Base-by-base conservation (phyloP, 2,888 invertebrate species). In the Eueremaeus valkanovi region DNA sequence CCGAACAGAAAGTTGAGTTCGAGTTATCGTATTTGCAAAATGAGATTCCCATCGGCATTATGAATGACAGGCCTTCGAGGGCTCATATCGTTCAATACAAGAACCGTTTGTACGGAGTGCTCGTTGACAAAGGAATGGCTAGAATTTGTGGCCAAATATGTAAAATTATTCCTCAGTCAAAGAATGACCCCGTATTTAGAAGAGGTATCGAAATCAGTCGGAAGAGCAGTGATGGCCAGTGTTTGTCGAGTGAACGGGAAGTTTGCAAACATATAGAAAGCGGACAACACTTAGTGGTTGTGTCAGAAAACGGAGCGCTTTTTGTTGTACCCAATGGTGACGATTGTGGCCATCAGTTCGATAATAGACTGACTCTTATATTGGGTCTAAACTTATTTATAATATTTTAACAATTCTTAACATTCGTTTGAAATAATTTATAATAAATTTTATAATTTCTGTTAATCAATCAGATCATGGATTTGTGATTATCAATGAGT, bases 241-340 rank as follows among this genome's bases (percentile, higher is more conserved):
- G 9, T 18, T 8, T 68, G 42, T 3, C n/a, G 1, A 8, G 24
- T 11, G 42, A 68, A 18, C n/a, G 33, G 16, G 63, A 63, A 13
- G n/a, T 63, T 18, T 11, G 18, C 24, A 31, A 63, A n/a, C 33
- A 33, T 33, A 33, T 63, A 27, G 55, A 18, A 18, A 55, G 55
- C 13, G 68, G 68, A 16, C 24, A 68, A 24, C 40, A 68, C 24
- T 9, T 68, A 1, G 42, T 68, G 21, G 11, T 36, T 68, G 68
- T 68, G 1, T 36, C 40, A 36, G 68, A 68, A 42, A 68, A 68
- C n/a, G 68, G 68, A n/a, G 13, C 68, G 5, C 24, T 68, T n/a
- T 68, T 68, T 68, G 42, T 68, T 68, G 68, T 68, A 1, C 68
- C 40, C 33, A 36, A 63, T 13, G 63, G n/a, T 63, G 11, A 11